Conservation (phyloP, 1,140 invertebrate species). For the Probaryconus sp. region DNA sequence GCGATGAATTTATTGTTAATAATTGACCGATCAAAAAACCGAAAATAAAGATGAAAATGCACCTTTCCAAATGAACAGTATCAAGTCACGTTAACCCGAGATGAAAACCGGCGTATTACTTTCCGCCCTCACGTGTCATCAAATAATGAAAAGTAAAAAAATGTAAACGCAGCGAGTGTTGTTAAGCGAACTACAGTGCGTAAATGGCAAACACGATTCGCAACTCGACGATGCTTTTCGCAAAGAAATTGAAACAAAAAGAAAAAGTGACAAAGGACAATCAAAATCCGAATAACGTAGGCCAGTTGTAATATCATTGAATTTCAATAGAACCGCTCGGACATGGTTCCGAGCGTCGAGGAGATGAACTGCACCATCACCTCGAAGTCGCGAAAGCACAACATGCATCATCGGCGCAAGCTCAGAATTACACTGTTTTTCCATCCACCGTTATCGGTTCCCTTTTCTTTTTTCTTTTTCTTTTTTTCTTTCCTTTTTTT, state of each 20-base stretch:
- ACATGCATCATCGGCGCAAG: conserved; percentile 80
- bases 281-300: conserved; percentile 58
- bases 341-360: conserved; percentile 69
- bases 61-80: conserved; percentile 1
- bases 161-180: conserved; percentile 65
- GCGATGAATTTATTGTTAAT: too few relatives aligned
- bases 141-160: conserved; percentile 45
- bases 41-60: too few relatives aligned
- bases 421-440: conserved; percentile 69
- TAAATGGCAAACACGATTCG: conserved; percentile 66
- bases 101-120: neutral
- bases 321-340: conserved; percentile 64
- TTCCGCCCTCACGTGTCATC: conserved; percentile 23
- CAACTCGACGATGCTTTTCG: conserved; percentile 63
- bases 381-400: conserved; percentile 77
- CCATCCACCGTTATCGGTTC: conserved; percentile 59
- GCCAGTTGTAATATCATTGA: conserved; percentile 63
- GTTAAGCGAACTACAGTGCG: conserved; percentile 72
- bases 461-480: conserved; percentile 29
- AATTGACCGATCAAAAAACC: too few relatives aligned
- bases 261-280: conserved; percentile 51
- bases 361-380: conserved; percentile 73
- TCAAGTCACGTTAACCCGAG: conserved; percentile 8
- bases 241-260: conserved; percentile 45
- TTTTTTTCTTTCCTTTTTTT: too few relatives aligned